These are phyloP conservation scores for Catocala nupta DNA, from an alignment of 2,888 invertebrate genomes.

Conservation along the genomic window DNA sequence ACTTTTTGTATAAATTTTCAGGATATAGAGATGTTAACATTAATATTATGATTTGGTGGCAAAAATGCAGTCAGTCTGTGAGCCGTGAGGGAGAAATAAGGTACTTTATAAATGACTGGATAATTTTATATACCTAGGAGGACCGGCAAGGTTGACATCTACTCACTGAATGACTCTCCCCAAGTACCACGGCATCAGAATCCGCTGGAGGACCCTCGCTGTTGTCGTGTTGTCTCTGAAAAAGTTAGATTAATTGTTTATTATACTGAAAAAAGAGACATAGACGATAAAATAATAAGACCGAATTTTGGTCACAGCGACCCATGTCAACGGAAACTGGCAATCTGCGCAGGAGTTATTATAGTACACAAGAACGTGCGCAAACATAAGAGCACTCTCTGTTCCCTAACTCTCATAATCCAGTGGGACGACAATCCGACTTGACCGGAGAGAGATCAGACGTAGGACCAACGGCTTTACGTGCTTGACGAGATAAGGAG, in stretches of 20 bases:
- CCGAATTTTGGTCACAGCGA: too few species aligned
- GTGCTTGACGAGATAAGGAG: too few species aligned
- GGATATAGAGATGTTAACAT: background rate
- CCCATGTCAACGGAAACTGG: too few species aligned
- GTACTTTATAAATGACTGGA: slow-evolving; percentile 2
- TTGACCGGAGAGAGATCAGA: too few species aligned
- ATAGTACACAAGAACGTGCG: too few species aligned
- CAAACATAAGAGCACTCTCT: too few species aligned
- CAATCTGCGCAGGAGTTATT: too few species aligned
- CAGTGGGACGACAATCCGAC: too few species aligned
- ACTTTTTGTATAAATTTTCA: background rate
- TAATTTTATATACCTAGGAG: slow-evolving; percentile 59
- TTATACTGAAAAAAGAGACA: background rate
- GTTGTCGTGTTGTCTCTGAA: slow-evolving; percentile 91
- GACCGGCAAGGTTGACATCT: slow-evolving; percentile 89
- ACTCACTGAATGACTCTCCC: slow-evolving; percentile 90
- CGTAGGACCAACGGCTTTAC: too few species aligned
- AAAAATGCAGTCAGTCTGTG: slow-evolving; percentile 3
- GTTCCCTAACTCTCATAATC: too few species aligned
- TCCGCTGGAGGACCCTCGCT: slow-evolving; percentile 89
- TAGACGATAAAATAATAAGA: background rate
- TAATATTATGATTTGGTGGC: background rate
- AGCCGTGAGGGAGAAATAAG: slow-evolving; percentile 8
- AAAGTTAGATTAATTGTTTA: slow-evolving; percentile 1
- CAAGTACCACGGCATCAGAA: slow-evolving; percentile 89